phyloP scores from a whole-genome alignment of 1,140 invertebrate genomes.

The Aphaenogaster rudis region DNA sequence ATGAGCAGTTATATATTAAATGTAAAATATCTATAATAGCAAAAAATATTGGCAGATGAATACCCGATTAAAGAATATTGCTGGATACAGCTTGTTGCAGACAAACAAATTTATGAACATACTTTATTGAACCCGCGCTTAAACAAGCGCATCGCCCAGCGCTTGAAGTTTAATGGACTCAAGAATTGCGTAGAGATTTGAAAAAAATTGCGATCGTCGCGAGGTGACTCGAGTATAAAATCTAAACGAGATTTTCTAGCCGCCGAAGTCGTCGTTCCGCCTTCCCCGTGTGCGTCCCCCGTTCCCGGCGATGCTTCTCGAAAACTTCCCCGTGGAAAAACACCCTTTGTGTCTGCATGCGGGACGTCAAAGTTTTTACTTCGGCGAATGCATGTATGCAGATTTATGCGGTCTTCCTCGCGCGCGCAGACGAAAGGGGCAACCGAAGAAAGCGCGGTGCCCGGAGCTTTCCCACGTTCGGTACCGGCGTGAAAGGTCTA shows the following conservation, averaged over 20 bases:
- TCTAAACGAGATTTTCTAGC: slow-evolving; percentile 40
- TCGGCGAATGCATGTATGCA: slow-evolving; percentile 84
- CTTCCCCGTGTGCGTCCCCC: slow-evolving; percentile 24
- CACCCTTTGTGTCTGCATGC: slow-evolving; percentile 70
- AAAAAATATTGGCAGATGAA: not conserved
- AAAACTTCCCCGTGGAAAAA: slow-evolving; percentile 68
- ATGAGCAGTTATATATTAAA: not conserved
- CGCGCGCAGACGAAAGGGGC: slow-evolving; percentile 72
- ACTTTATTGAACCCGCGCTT: not conserved
- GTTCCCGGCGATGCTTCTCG: slow-evolving; percentile 39
- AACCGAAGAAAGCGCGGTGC: slow-evolving; percentile 58
- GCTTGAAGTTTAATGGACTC: not conserved
- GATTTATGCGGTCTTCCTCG: slow-evolving; percentile 84
- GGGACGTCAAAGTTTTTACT: slow-evolving; percentile 82
- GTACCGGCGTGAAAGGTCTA: slow-evolving; percentile 68
- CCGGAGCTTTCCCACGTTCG: slow-evolving; percentile 82
- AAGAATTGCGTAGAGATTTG: not conserved
- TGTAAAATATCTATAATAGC: not conserved
- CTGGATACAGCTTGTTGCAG: not conserved
- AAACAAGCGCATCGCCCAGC: too few relatives aligned
- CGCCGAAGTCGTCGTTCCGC: not conserved
- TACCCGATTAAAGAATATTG: not conserved
- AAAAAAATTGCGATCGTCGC: slow-evolving; percentile 2
- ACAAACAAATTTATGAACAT: not conserved
- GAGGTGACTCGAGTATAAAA: slow-evolving; percentile 11